phyloP scores from a whole-genome alignment of 2,113 vertebrate genomes.

The Myotis lucifugus region DNA sequence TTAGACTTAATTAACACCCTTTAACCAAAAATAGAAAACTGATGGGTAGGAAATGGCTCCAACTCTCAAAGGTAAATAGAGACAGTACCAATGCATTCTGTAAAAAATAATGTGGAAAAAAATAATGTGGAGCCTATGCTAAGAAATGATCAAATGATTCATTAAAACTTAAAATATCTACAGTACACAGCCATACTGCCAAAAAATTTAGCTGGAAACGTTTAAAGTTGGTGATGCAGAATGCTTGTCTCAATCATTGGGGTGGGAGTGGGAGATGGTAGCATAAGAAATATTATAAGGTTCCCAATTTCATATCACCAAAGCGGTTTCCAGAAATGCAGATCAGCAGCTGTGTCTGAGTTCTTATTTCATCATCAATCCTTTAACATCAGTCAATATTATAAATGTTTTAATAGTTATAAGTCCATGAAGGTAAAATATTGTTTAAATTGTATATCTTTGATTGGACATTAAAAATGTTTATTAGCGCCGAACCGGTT shows the following conservation, averaged over 20 bases:
- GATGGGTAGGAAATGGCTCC: background rate
- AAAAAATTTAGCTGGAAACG: background rate
- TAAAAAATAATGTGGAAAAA: background rate
- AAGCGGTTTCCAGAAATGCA: background rate
- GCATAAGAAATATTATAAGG: background rate
- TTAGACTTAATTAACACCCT: background rate
- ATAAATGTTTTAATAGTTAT: background rate
- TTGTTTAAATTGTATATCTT: background rate
- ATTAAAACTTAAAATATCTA: background rate
- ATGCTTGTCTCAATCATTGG: background rate
- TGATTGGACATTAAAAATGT: background rate
- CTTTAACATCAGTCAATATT: background rate
- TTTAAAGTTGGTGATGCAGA: background rate
- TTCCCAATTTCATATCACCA: background rate
- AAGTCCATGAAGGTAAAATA: background rate
- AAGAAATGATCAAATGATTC: background rate
- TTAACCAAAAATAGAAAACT: background rate
- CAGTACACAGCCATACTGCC: background rate
- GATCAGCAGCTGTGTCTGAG: background rate
- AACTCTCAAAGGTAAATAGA: background rate
- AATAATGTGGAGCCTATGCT: background rate
- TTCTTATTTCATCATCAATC: background rate
- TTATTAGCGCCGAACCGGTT: too few relatives aligned
- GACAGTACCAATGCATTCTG: background rate
- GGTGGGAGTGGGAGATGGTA: background rate